Conservation (phyloP, 2,113 vertebrate species). For the Gnathonemus longibarbis region DNA sequence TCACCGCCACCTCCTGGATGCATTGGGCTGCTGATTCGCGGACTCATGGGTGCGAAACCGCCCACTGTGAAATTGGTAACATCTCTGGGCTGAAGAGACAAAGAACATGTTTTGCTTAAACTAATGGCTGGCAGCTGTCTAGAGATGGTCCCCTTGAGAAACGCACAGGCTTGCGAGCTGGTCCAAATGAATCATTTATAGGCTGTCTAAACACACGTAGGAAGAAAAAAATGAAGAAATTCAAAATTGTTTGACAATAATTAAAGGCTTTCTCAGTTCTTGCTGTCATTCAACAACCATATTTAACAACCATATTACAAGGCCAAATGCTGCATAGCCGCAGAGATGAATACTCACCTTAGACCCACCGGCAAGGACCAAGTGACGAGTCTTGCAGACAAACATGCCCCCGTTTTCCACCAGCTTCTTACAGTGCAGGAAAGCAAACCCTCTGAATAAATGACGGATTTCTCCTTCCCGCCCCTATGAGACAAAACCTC, state of each 20-base stretch:
- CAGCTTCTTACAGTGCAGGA: conserved; percentile 94
- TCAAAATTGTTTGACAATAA: not conserved
- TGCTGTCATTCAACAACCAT: not conserved
- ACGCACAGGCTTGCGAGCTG: not conserved
- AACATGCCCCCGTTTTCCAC: conserved; percentile 96
- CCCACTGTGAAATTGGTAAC: conserved; percentile 86
- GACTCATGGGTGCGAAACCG: conserved; percentile 86
- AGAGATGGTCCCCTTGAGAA: not conserved
- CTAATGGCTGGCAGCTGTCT: accelerated
- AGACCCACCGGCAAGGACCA: conserved; percentile 83
- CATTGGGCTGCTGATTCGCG: conserved; percentile 89
- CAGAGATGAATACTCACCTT: conserved; percentile 62
- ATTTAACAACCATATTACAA: not conserved
- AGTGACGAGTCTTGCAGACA: conserved; percentile 82
- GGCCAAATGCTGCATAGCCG: not conserved
- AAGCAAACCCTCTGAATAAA: conserved; percentile 80
- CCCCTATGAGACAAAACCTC: conserved; percentile 54
- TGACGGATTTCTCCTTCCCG: conserved; percentile 88
- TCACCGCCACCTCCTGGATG: conserved; percentile 79
- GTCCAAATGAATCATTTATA: not conserved
- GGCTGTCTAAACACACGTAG: not conserved
- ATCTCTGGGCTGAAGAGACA: conserved; percentile 73
- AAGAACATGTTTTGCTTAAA: not conserved
- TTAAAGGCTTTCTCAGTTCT: not conserved
- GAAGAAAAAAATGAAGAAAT: not conserved